Conservation (phyloP, 2,113 vertebrate species). For the Pyrgilauda ruficollis region DNA sequence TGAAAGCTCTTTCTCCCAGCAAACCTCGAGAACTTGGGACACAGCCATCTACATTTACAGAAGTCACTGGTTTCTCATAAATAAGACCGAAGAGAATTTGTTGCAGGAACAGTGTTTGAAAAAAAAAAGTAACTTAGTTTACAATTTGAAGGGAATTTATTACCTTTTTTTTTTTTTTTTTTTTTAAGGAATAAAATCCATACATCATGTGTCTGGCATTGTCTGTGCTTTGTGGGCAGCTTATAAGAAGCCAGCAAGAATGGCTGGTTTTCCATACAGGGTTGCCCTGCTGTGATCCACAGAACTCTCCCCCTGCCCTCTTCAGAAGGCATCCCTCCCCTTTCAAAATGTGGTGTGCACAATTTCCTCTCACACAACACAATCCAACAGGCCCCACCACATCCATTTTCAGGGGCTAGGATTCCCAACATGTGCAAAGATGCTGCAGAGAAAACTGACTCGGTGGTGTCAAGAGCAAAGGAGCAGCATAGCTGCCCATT, state of each 20-base stretch:
- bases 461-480: not conserved
- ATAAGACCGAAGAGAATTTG: slow-evolving; percentile 18
- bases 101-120: not conserved
- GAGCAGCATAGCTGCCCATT: not conserved
- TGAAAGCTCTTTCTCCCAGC: slow-evolving; percentile 15
- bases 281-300: slow-evolving; percentile 26
- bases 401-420: not conserved
- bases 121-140: slow-evolving; percentile 25
- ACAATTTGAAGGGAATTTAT: not conserved
- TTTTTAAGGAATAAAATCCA: slow-evolving; percentile 13
- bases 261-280: slow-evolving; percentile 13
- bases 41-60: slow-evolving; percentile 17
- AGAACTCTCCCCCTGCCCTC: not conserved
- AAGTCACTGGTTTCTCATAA: slow-evolving; percentile 42
- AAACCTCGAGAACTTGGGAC: not conserved
- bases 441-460: not conserved
- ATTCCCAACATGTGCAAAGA: not conserved
- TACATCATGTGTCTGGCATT: slow-evolving; percentile 32
- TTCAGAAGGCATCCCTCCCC: not conserved
- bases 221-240: slow-evolving; percentile 58
- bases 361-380: not conserved
- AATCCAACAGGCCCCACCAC: not conserved
- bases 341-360: not conserved
- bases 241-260: slow-evolving; percentile 29
- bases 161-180: not conserved